Evolutionary conservation across 2,888 invertebrate genomes (phyloP), one percentile per base, ranked within the genome.

Genomic region (Drosophila paucipuncta): DNA sequence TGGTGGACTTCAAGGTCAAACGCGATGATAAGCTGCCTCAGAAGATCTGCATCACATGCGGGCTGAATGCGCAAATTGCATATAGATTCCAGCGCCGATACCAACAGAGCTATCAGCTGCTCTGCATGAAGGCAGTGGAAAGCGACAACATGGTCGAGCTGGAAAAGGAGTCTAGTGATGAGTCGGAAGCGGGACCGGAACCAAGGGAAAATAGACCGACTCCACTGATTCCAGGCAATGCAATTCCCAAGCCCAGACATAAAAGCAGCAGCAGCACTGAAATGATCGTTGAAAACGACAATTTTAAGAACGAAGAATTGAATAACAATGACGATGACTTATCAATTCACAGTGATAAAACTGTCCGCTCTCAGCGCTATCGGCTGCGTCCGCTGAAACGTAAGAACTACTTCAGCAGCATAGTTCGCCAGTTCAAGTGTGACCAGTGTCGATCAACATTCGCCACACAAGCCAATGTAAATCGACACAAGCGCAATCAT

Each of bases 31-130:
- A 62, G 3, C 16, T 76, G 30, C 72, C 76, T 2, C 55, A 61
- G 11, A 64, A 58, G 58, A 72, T 76, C 30, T 76, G 76, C 50
- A 53, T 72, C 16, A 28, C 68, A 3, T 76, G 76, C 22, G 58
- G 49, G 3, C 9, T 41, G 25, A 61, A 65, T 31, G 50, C 37
- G 1, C 64, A 76, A 62, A 50, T n/a, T 4, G 72, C 72, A 9
- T 68, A 59, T 25, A n/a, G 25, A 41, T 62, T 76, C 30, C 54
- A 65, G 31, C 67, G 47, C 10, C 25, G 25, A 13, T 53, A 47
- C 4, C 52, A 74, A 18, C 55, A 49, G n/a, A 68, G 57, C 31
- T 30, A 68, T 47, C 49, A 25, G 9, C 47, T 64, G 31, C 50
- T 73, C 30, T 59, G 59, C 62, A 41, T 59, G 25, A 59, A 28